Conservation (phyloP, 2,888 invertebrate genomes). For the Sarcophaga carnaria region DNA sequence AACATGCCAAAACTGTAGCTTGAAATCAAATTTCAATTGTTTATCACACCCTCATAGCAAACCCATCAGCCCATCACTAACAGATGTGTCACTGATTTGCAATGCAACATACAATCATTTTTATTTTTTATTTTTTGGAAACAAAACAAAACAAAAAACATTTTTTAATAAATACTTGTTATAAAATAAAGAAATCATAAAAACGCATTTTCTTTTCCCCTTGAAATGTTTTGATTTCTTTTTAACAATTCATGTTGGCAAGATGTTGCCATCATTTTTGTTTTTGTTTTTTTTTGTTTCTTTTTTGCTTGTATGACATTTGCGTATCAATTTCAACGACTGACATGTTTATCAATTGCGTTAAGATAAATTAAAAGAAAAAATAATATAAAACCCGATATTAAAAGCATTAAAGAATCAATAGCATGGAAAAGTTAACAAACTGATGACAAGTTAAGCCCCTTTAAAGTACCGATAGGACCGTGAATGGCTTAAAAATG, state of each 20-base stretch:
- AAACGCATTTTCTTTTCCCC: conserved; percentile 33
- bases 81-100: conserved; percentile 31
- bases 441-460: too few relatives aligned
- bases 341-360: conserved; percentile 1
- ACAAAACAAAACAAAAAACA: not conserved
- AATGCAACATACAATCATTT: not conserved
- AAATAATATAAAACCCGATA: not conserved
- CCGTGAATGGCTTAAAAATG: too few relatives aligned
- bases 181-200: conserved; percentile 29
- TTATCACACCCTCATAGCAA: conserved; percentile 4
- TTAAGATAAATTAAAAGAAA: not conserved
- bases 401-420: not conserved
- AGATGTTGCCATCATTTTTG: not conserved
- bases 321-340: conserved; percentile 29
- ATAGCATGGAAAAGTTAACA: too few relatives aligned
- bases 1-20: not conserved
- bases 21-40: conserved; percentile 22
- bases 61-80: conserved; percentile 4
- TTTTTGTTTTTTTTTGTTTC: not conserved
- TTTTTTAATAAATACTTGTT: conserved; percentile 28
- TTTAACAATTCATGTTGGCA: conserved; percentile 5
- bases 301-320: conserved; percentile 4
- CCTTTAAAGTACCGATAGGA: too few relatives aligned
- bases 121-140: conserved; percentile 14
- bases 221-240: conserved; percentile 10